Base-by-base conservation (phyloP, 2,797 vertebrate species). In the Ibycter americanus region DNA sequence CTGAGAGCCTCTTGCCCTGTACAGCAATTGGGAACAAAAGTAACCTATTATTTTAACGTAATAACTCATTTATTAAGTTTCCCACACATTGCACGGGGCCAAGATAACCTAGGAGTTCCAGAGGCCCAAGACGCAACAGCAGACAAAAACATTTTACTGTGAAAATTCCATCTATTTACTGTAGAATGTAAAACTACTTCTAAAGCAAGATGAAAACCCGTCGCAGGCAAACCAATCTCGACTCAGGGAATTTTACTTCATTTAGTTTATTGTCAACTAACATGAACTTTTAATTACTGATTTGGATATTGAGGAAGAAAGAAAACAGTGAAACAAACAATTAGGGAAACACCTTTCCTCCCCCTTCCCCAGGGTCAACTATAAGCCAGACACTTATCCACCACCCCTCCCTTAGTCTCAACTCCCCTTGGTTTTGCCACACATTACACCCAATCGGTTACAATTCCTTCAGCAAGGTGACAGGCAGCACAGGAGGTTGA, bases 31-130 rank as follows among this genome's bases (percentile, higher is more conserved):
- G 40, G 54, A 68, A 26, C 34, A 96, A 92, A 71, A 56, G 66
- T 22, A 87, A 61, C 58, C 77, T 86, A 94, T 90, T 84, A 95
- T 67, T 89, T 91, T 93, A 93, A 95, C 90, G 84, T 87, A 42
- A 66, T 76, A 92, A 80, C 71, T 77, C 27, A 78, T 71, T 84
- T 70, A 95, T 93, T 81, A 67, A 78, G 65, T 94, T 84, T 86
- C 81, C 63, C 84, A 80, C 89, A 94, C 73, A 90, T 81, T 96
- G 81, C 63, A 70, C 55, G 26, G 73, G 95, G 79, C 80, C 93
- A 95, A 4, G 85, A 73, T 72, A 95, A 95, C 91, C 96, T 97
- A 97, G 94, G 95, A 97, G 91, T 95, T 93, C 38, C 84, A 94
- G 86, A 95, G 80, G 80, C 87, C 89, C 52, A 94, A 96, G 67